Evolutionary conservation across 2,888 invertebrate genomes (phyloP), one percentile per base, ranked within the genome.

Genomic region (Acleris holmiana): DNA sequence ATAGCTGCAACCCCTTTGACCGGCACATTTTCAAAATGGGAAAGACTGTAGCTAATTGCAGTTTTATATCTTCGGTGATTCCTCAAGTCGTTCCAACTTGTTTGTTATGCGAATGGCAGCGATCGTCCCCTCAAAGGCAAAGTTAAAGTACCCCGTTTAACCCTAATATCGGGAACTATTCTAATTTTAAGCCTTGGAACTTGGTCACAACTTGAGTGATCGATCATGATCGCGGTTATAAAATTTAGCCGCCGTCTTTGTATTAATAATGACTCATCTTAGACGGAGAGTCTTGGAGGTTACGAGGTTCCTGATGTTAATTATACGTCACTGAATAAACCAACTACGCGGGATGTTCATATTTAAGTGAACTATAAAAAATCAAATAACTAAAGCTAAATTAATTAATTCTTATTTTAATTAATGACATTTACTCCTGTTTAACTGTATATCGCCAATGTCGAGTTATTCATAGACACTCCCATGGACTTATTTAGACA

Each of bases 91-190:
- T 70, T 70, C 41, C 29, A 69, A 69, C 67, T 70, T 68, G 68
- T 59, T 64, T 64, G 49, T 54, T 49, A 46, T 50, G 51, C 57
- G 57, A 47, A 46, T 40, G 46, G 29, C 46, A 50, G 46, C 41
- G 29, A 35, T 13, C 35, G 29, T 29, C 44, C 44, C 47, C 25
- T 10, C 18, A 41, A 13, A 35, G 35, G 18, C 41, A 41, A 68
- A 70, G 59, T 70, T 68, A 59, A 67, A 70, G 62, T 69, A 73
- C 65, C 73, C 70, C 73, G 71, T 75, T 77, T 71, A 72, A 73
- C 73, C 71, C 69, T 69, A 68, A 70, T 69, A 71, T 72, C 62
- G 62, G 56, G 49, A 75, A 76, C 76, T 76, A 76, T 74, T 75
- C 69, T 73, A 75, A 76, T 76, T 76, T 63, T 59, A 68, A 69